Conservation (phyloP, 2,113 vertebrate genomes). For the Heteronetta atricapilla region DNA sequence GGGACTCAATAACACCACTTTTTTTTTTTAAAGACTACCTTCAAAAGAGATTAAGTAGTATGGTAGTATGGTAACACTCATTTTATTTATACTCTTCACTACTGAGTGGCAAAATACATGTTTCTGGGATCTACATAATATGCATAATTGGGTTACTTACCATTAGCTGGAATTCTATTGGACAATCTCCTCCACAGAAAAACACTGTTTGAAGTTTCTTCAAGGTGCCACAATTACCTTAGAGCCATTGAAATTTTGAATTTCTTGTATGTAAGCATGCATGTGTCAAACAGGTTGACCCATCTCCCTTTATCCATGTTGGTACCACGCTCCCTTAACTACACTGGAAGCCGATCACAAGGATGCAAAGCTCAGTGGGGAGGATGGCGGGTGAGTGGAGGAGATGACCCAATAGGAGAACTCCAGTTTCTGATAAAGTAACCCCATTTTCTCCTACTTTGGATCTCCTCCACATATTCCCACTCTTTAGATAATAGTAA, state of each 20-base stretch:
- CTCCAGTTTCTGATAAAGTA: slow-evolving; percentile 65
- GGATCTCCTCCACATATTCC: slow-evolving; percentile 70
- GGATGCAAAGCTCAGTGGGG: slow-evolving; percentile 70
- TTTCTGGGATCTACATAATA: slow-evolving; percentile 14
- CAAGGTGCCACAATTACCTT: slow-evolving; percentile 59
- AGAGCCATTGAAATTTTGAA: slow-evolving; percentile 76
- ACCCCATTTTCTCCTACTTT: slow-evolving; percentile 69
- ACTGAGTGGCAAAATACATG: background rate
- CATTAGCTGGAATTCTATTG: slow-evolving; percentile 69
- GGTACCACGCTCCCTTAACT: slow-evolving; percentile 67
- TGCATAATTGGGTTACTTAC: slow-evolving; percentile 55
- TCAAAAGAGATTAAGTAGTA: background rate
- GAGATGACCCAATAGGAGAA: slow-evolving; percentile 70
- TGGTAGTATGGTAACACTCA: background rate
- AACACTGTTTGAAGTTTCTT: slow-evolving; percentile 75
- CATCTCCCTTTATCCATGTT: slow-evolving; percentile 71
- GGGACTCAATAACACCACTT: background rate
- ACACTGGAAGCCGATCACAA: slow-evolving; percentile 71
- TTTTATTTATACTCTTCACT: background rate
- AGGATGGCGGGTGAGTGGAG: slow-evolving; percentile 67
- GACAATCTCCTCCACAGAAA: slow-evolving; percentile 72
- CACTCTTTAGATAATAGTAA: slow-evolving; percentile 69
- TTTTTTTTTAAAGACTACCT: background rate
- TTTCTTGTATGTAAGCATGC: slow-evolving; percentile 73
- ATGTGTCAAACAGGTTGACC: slow-evolving; percentile 77